Base-by-base conservation (phyloP, 2,113 vertebrate species). In the Trachemys scripta region DNA sequence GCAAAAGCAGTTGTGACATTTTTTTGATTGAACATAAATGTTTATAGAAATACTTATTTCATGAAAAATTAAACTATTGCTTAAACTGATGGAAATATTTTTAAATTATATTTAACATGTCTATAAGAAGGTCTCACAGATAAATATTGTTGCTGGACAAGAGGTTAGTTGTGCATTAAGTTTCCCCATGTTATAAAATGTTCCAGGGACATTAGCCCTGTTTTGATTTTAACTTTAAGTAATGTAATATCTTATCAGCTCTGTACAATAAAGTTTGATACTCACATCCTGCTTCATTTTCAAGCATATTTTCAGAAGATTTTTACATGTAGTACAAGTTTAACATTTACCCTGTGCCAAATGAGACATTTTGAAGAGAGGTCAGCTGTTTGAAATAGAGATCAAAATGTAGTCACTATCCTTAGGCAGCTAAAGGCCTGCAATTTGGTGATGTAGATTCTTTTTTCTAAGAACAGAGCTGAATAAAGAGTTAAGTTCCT, bases 1-100 rank as follows among this genome's bases (percentile, higher is more conserved):
- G 94, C 72, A 94, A 97, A 97, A 93, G 83, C 81, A 81, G 96
- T 97, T 98, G 93, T 98, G 90, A 96, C 86, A 89, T 97, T 96
- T 54, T 53, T 98, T 96, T 93, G 90, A 97, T 82, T 96, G 90
- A 97, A 96, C 97, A 86, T 94, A 85, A 97, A 96, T 56, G 92
- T 98, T 98, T 98, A 97, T 97, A 98, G 94, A 98, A 97, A 98
- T 97, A 95, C 95, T 98, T 97, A 98, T 95, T 96, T 98, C 96
- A 92, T 96, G 95, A 94, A 97, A 97, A 96, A 95, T 86, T 96
- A 96, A 97, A 94, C 91, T 98, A 94, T 90, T 98, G 97, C 97
- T 98, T 97, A 95, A 98, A 95, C 93, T 95, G 96, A 97, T 96
- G 94, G 92, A 96, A 97, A 85, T 98, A 97, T 98, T 98, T 98